Evolutionary conservation across 2,888 invertebrate species (phyloP).

Genomic region (Spisula solida): DNA sequence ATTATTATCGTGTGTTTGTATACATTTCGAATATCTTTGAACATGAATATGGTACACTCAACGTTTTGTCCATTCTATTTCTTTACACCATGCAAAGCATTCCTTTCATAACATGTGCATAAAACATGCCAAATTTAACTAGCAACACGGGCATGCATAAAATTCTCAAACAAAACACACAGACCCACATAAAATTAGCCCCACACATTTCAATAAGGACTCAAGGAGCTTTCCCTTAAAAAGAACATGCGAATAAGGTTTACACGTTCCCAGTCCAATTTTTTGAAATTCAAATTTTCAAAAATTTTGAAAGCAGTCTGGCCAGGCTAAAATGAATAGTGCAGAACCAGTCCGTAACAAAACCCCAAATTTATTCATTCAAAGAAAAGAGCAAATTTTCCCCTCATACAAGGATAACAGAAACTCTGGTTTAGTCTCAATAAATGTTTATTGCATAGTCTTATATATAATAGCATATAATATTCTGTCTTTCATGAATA

Average conservation of each 20-base stretch:
- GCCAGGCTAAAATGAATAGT: background rate
- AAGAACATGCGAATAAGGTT: no score
- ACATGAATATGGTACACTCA: no score
- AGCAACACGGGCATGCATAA: constrained; percentile 9
- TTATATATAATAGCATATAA: background rate
- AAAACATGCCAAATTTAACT: background rate
- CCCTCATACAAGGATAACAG: background rate
- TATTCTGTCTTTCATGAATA: constrained; percentile 7
- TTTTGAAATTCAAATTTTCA: background rate
- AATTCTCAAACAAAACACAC: background rate
- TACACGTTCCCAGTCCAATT: background rate
- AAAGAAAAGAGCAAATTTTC: constrained; percentile 21
- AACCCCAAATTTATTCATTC: background rate
- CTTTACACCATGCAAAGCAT: background rate
- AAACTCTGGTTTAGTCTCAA: constrained; percentile 8
- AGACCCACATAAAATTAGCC: background rate
- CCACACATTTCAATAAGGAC: background rate
- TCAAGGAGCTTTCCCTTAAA: background rate
- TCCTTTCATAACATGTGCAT: background rate
- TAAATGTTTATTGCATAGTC: constrained; percentile 27
- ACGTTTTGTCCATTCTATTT: no score
- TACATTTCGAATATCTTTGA: background rate
- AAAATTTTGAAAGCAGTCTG: background rate
- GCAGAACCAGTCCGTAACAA: background rate
- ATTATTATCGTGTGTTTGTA: background rate